Base-by-base conservation (phyloP, 2,888 invertebrate species). In the Ormyrus nitidulus region DNA sequence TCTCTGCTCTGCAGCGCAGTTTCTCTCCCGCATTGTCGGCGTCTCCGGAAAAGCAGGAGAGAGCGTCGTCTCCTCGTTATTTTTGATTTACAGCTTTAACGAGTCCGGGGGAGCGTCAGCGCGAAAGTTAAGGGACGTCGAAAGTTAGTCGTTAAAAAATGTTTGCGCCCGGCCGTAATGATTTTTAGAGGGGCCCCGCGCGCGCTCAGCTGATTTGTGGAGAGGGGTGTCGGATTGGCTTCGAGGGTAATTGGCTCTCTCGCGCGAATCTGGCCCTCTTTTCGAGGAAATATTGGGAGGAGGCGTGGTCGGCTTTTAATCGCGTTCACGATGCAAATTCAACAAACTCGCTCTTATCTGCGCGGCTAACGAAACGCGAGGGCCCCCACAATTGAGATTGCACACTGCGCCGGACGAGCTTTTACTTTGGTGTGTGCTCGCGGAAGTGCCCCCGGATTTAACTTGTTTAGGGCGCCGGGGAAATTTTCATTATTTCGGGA, bases 31-130 rank as follows among this genome's bases (percentile, higher is more conserved):
- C 69, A 34, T 56, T 13, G 56, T 69, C 58, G 56, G 19, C 62
- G 44, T 44, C 1, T 10, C 7, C n/a, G 6, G 46, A n/a, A 6
- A 70, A 46, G 48, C 46, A 4, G 61, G 34, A 8, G 34, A 8
- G 46, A 46, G 46, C 8, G 51, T 77, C 81, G 83, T 68, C 72
- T 66, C 79, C 85, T 87, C 85, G 85, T 87, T 86, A 86, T 86
- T 87, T 86, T 85, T 84, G 83, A 87, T 86, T 86, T 86, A 85
- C 83, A 83, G 83, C 84, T 85, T 85, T 85, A 86, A 85, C 84
- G 84, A 86, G 85, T 83, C 83, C 82, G 82, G 80, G 80, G 80
- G 84, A 53, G 59, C 34, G 9, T 48, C 34, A 10, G 11, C 11
- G 10, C 51, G 53, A n/a, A 13, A 49, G n/a, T 58, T 4, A 4